These are phyloP conservation scores for Drosophila kanapiae DNA, from an alignment of 1,140 invertebrate genomes.

Conservation along the genomic window DNA sequence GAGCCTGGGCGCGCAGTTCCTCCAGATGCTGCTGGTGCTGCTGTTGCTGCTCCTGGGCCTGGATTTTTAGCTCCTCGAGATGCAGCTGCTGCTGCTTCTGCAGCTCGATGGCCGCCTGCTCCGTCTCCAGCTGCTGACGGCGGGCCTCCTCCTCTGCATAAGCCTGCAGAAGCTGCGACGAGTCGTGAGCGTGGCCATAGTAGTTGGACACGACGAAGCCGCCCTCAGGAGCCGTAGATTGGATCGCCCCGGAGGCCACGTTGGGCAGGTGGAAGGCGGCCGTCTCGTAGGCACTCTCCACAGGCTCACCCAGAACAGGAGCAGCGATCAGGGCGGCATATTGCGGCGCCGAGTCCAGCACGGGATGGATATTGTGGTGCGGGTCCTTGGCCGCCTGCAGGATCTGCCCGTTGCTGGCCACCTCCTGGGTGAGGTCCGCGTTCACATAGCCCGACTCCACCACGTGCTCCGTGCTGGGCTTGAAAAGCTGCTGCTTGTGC, in stretches of 20 bases:
- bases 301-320: constrained; percentile 59
- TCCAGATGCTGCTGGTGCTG: constrained; percentile 57
- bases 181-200: constrained; percentile 70
- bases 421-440: constrained; percentile 78
- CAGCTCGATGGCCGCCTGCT: constrained; percentile 69
- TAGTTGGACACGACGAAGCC: constrained; percentile 83
- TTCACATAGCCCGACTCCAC: constrained; percentile 74
- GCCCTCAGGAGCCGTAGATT: constrained; percentile 55
- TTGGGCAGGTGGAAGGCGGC: constrained; percentile 73
- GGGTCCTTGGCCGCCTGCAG: constrained; percentile 82
- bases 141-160: constrained; percentile 76
- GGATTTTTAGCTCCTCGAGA: constrained; percentile 52
- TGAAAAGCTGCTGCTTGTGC: constrained; percentile 82
- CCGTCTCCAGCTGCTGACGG: constrained; percentile 67
- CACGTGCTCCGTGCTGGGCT: constrained; percentile 67
- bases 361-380: constrained; percentile 76
- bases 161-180: constrained; percentile 69
- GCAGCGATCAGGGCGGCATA: constrained; percentile 78
- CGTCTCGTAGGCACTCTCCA: constrained; percentile 56
- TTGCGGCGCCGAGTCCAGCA: constrained; percentile 70
- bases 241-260: constrained; percentile 40
- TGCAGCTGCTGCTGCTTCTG: constrained; percentile 65
- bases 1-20: constrained; percentile 55
- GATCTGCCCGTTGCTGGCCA: constrained; percentile 83
- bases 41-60: constrained; percentile 60